phyloP scores from a whole-genome alignment of 1,140 invertebrate genomes.

The Tetramorium alpestre region DNA sequence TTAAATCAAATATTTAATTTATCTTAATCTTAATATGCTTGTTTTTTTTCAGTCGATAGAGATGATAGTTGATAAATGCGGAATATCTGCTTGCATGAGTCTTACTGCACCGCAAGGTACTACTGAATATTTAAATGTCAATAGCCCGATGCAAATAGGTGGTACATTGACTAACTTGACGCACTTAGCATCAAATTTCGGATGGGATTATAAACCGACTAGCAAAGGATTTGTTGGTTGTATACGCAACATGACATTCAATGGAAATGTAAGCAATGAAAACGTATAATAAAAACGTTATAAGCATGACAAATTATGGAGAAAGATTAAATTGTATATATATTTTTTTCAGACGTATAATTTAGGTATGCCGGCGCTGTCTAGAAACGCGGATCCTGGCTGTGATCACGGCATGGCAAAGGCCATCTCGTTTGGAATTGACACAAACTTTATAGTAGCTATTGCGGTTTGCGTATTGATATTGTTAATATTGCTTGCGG shows the following conservation, averaged over 20 bases:
- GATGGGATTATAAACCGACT: slow-evolving; percentile 89
- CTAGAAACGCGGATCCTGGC: slow-evolving; percentile 89
- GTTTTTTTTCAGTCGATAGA: slow-evolving; percentile 87
- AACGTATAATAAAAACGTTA: neutral
- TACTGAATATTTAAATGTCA: slow-evolving; percentile 94
- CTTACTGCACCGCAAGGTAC: slow-evolving; percentile 89
- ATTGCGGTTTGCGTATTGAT: slow-evolving; percentile 93
- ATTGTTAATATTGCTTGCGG: slow-evolving; percentile 92
- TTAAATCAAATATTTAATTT: neutral
- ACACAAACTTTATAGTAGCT: slow-evolving; percentile 94
- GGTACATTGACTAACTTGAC: slow-evolving; percentile 90
- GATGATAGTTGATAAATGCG: slow-evolving; percentile 92
- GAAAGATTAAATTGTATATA: neutral
- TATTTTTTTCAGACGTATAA: slow-evolving; percentile 88
- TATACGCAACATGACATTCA: slow-evolving; percentile 94
- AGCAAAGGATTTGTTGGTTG: slow-evolving; percentile 92
- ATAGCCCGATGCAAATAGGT: slow-evolving; percentile 95
- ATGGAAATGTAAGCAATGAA: slow-evolving; percentile 87
- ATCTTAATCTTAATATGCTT: neutral
- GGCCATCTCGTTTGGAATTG: slow-evolving; percentile 92
- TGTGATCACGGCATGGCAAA: slow-evolving; percentile 90
- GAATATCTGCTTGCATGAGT: slow-evolving; percentile 90
- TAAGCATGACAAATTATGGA: neutral
- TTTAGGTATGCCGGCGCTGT: slow-evolving; percentile 90
- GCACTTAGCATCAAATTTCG: slow-evolving; percentile 86